Percentiles rank a stretch among this genome's conserved stretches.
Conservation (phyloP, 2,113 vertebrate species). For the Sinocyclocheilus grahami region DNA sequence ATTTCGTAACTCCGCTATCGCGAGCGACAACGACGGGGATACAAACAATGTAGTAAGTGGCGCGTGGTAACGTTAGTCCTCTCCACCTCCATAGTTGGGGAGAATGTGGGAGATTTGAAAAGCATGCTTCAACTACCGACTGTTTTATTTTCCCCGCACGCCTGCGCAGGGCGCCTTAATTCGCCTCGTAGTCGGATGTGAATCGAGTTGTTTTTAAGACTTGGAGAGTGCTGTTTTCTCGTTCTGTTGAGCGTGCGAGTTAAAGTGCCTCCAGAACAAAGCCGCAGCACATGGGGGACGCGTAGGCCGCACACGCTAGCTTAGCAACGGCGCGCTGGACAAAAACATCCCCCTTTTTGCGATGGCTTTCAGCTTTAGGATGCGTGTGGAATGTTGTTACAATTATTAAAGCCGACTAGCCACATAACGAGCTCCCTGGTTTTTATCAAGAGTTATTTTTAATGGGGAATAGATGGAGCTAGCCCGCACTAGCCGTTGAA, state of each 20-base stretch:
- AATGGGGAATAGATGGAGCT: background rate
- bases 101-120: constrained; percentile 92
- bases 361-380: too few relatives aligned
- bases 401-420: background rate
- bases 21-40: constrained; percentile 56
- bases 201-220: constrained; percentile 44
- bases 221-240: constrained; percentile 45
- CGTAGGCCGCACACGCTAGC: constrained; percentile 74
- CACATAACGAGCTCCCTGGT: background rate
- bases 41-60: constrained; percentile 77
- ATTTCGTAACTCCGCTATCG: background rate
- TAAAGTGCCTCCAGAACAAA: constrained; percentile 88
- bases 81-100: constrained; percentile 73
- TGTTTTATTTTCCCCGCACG: constrained; percentile 43
- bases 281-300: constrained; percentile 86
- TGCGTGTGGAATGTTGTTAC: background rate
- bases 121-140: constrained; percentile 66
- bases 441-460: background rate
- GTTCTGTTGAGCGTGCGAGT: constrained; percentile 76
- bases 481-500: background rate
- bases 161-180: background rate
- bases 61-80: constrained; percentile 77
- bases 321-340: constrained; percentile 50
- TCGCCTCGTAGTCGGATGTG: background rate
- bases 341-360: constrained; percentile 7